These are phyloP conservation scores for Thecophora atra DNA, from an alignment of 2,888 invertebrate genomes.

Conservation along the genomic window DNA sequence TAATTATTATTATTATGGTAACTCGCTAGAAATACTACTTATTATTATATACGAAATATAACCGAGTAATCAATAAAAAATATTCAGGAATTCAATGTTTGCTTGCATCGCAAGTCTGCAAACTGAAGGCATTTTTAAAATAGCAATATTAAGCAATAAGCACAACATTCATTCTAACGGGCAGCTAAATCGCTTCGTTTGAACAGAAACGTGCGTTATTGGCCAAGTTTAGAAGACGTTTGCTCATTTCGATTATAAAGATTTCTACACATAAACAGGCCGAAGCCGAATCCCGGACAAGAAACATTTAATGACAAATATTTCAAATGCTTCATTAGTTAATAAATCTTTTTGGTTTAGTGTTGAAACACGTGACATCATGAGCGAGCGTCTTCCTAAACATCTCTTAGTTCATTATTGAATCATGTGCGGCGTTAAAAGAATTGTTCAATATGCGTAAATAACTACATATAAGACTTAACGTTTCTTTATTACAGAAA, in stretches of 20 bases:
- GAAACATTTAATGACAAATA: too few species aligned
- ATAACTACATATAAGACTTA: background rate
- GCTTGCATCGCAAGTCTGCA: background rate
- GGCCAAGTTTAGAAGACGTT: background rate
- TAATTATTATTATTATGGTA: conserved; percentile 30
- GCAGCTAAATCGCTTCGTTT: background rate
- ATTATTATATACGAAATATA: conserved; percentile 41
- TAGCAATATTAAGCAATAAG: conserved; percentile 18
- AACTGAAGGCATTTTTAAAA: background rate
- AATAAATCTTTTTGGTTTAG: too few species aligned
- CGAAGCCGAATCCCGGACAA: too few species aligned
- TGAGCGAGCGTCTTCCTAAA: background rate
- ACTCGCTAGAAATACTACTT: conserved; percentile 38
- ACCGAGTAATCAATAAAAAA: conserved; percentile 31
- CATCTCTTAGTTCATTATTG: background rate
- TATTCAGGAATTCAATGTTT: conserved; percentile 30
- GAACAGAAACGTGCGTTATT: background rate
- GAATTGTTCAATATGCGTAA: background rate
- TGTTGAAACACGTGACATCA: too few species aligned
- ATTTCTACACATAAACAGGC: background rate
- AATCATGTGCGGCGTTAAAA: background rate
- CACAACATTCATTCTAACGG: background rate
- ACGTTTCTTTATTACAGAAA: conserved; percentile 15
- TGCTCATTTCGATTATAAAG: background rate
- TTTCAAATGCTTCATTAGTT: too few species aligned